phyloP scores from a whole-genome alignment of 1,140 invertebrate genomes.

The Euura saliciscinereae region DNA sequence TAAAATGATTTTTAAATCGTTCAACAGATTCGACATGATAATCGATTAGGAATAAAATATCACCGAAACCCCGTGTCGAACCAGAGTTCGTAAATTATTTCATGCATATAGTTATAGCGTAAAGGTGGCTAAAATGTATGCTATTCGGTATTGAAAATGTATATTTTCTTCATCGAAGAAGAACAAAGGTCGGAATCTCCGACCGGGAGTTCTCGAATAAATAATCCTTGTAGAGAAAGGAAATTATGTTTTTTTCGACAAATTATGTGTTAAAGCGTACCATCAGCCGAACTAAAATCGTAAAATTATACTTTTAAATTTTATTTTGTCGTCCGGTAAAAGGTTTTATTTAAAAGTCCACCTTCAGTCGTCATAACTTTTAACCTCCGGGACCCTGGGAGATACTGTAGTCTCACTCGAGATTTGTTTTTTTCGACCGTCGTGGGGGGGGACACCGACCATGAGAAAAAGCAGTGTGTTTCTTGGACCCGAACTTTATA shows the following conservation, averaged over 20 bases:
- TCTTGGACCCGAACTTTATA: background rate
- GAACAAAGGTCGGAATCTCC: background rate
- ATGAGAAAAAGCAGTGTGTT: background rate
- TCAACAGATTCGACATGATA: background rate
- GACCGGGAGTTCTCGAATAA: background rate
- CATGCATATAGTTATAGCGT: background rate
- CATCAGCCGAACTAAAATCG: slow-evolving; percentile 4
- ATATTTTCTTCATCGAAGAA: background rate
- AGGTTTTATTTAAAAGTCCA: background rate
- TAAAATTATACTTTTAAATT: slow-evolving; percentile 30
- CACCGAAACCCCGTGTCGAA: background rate
- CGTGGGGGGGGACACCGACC: background rate
- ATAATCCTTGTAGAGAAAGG: background rate
- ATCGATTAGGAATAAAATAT: background rate
- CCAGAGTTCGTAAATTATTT: slow-evolving; percentile 3
- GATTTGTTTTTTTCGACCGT: too few species aligned
- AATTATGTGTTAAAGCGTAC: slow-evolving; percentile 10
- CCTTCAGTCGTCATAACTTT: background rate
- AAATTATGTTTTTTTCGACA: slow-evolving; percentile 10
- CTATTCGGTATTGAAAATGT: background rate
- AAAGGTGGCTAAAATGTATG: background rate
- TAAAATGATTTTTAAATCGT: background rate
- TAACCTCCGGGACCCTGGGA: background rate
- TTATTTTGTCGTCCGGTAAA: background rate
- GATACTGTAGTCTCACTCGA: too few species aligned